Evolutionary conservation across 2,797 vertebrate genomes (phyloP).

Genomic region (Sphaeramia orbicularis): DNA sequence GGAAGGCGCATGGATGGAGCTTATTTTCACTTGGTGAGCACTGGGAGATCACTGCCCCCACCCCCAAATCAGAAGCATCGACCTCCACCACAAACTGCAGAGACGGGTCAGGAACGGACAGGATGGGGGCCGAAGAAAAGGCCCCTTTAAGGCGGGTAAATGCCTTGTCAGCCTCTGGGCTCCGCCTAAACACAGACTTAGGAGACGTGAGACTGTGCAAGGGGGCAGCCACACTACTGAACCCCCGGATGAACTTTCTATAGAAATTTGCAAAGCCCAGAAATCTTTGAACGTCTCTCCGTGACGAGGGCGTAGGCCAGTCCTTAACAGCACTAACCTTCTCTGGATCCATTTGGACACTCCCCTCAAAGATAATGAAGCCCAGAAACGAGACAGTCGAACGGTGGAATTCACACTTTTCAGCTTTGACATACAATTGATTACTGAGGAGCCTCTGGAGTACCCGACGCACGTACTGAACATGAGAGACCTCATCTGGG

Average conservation of each 20-base stretch:
- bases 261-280: neutral
- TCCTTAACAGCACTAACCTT: no score
- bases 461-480: no score
- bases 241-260: neutral
- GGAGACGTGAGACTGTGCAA: neutral
- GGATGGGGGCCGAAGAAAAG: neutral
- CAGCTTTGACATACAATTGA: no score
- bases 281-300: no score
- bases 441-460: no score
- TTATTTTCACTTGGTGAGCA: neutral
- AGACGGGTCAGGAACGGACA: neutral
- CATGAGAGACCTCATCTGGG: no score
- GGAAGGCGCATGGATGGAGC: neutral
- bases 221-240: neutral
- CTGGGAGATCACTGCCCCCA: neutral
- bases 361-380: no score
- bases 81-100: neutral
- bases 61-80: neutral
- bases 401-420: no score
- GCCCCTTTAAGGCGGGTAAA: no score
- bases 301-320: no score
- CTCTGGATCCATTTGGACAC: no score
- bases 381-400: no score
- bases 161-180: neutral
- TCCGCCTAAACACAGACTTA: neutral